Conservation (phyloP, 2,888 invertebrate genomes). For the Spicauda simplicius region DNA sequence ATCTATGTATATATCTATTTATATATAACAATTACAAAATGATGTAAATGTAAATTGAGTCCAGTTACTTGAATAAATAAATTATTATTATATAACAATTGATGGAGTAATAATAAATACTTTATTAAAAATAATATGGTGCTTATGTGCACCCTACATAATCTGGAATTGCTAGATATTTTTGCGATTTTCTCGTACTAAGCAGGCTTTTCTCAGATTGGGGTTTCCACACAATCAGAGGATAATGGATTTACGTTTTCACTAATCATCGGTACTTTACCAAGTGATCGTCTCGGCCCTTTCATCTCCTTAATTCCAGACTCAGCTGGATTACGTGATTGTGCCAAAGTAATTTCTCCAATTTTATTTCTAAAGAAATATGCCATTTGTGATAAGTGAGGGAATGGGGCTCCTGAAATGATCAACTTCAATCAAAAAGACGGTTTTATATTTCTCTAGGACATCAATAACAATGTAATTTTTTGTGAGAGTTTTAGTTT, state of each 20-base stretch:
- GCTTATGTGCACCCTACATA: not conserved
- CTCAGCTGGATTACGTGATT: slow-evolving; percentile 3
- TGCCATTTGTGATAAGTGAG: not conserved
- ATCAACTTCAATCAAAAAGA: not conserved
- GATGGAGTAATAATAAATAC: not conserved
- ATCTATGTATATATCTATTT: no score
- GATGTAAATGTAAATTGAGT: no score
- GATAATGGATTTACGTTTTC: slow-evolving; percentile 27
- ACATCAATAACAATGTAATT: no score
- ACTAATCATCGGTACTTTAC: slow-evolving; percentile 22
- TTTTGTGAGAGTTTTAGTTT: no score
- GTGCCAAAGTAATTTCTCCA: not conserved
- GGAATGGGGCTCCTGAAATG: not conserved
- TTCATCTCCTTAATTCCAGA: slow-evolving; percentile 6
- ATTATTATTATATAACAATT: no score
- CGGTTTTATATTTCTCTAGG: no score
- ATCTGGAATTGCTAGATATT: slow-evolving; percentile 6
- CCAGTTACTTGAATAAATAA: no score
- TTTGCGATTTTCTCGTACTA: slow-evolving; percentile 21
- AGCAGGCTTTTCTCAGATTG: slow-evolving; percentile 21
- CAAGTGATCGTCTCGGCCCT: slow-evolving; percentile 1
- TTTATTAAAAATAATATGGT: not conserved
- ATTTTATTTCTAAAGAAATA: not conserved
- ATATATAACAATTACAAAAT: no score
- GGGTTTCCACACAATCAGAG: slow-evolving; percentile 21